Evolutionary conservation across 1,140 invertebrate species (phyloP).

Genomic region (Trachymyrmex septentrionalis): DNA sequence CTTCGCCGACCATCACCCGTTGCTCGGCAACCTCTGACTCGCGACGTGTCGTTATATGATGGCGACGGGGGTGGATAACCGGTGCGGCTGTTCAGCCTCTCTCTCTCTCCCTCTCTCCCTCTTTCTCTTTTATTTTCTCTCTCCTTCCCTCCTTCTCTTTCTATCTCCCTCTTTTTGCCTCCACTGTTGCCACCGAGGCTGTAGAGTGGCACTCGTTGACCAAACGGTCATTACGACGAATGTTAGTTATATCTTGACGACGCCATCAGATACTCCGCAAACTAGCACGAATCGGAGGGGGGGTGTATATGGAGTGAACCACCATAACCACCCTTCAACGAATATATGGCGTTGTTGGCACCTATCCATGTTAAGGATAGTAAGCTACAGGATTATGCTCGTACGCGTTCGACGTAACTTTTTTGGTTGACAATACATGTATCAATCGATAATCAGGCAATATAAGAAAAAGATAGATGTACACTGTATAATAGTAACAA

Average conservation of each 20-base stretch:
- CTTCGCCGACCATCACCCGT: constrained; percentile 60
- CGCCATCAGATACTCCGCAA: constrained; percentile 15
- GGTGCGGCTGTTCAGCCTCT: constrained; percentile 10
- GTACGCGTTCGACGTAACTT: neutral
- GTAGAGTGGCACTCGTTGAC: constrained; percentile 47
- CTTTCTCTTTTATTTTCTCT: too few relatives aligned
- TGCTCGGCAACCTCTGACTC: constrained; percentile 64
- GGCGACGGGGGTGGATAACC: constrained; percentile 58
- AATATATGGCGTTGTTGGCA: constrained; percentile 26
- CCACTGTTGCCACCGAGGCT: constrained; percentile 8
- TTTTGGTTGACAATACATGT: neutral
- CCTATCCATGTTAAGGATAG: neutral
- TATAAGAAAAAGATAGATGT: neutral
- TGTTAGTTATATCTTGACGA: constrained; percentile 54
- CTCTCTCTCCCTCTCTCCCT: neutral
- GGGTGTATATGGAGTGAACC: constrained; percentile 5
- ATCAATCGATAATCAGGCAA: neutral
- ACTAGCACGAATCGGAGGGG: neutral
- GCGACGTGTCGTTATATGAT: constrained; percentile 63
- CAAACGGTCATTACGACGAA: constrained; percentile 51
- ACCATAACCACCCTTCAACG: constrained; percentile 30
- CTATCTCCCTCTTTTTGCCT: neutral
- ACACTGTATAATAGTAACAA: neutral
- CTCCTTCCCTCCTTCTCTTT: neutral
- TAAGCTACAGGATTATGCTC: constrained; percentile 26